phyloP scores from a whole-genome alignment of 2,888 invertebrate species.

The Osmoderma eremita region DNA sequence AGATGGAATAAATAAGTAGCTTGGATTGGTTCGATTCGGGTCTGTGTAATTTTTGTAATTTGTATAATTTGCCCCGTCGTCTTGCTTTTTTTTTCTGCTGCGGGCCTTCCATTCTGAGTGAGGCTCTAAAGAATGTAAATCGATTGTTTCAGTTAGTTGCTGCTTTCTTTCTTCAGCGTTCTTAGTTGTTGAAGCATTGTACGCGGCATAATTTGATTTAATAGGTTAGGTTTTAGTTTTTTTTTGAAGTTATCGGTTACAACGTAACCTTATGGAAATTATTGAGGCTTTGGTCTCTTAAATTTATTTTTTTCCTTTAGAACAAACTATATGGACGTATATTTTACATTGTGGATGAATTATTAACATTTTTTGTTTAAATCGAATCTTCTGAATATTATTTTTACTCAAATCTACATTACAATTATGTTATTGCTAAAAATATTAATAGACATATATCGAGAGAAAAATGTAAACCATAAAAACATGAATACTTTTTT shows the following conservation, averaged over 20 bases:
- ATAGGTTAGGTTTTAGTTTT: slow-evolving; percentile 13
- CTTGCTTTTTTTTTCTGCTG: slow-evolving; percentile 13
- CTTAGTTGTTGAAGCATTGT: not conserved
- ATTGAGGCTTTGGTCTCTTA: too few species aligned
- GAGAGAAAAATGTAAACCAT: too few species aligned
- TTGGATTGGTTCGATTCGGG: slow-evolving; percentile 40
- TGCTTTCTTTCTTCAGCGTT: slow-evolving; percentile 10
- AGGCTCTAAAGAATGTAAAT: slow-evolving; percentile 10
- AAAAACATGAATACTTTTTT: too few species aligned
- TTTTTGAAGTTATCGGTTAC: slow-evolving; percentile 15
- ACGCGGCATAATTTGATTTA: slow-evolving; percentile 11
- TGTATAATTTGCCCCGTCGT: slow-evolving; percentile 39
- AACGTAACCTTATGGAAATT: slow-evolving; percentile 9
- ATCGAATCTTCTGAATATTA: too few species aligned
- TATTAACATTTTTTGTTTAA: too few species aligned
- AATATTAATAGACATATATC: too few species aligned
- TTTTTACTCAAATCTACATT: too few species aligned
- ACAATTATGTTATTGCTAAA: too few species aligned
- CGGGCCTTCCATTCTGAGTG: slow-evolving; percentile 10
- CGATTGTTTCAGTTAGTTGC: slow-evolving; percentile 15
- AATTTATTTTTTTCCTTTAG: too few species aligned
- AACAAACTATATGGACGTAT: too few species aligned
- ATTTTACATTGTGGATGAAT: too few species aligned
- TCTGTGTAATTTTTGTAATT: slow-evolving; percentile 43
- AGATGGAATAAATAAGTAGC: slow-evolving; percentile 40